phyloP scores from a whole-genome alignment of 2,113 vertebrate species.

The Xenopus borealis region DNA sequence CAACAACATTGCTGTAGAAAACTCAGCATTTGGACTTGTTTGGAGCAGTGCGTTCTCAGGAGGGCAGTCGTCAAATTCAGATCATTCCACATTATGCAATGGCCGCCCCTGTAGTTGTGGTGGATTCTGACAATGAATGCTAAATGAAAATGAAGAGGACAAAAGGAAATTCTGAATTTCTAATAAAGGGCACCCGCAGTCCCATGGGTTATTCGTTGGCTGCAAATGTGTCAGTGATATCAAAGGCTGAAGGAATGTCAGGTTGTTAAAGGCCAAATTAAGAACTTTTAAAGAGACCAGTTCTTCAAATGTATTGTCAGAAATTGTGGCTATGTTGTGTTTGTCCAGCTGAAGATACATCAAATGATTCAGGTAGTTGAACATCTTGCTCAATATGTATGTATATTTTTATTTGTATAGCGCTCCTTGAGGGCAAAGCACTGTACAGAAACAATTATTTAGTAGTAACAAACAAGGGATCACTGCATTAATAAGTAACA shows the following conservation, averaged over 20 bases:
- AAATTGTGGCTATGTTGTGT: slow-evolving; percentile 63
- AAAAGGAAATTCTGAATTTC: slow-evolving; percentile 61
- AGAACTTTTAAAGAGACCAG: slow-evolving; percentile 69
- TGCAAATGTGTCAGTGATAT: slow-evolving; percentile 66
- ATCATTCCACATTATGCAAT: slow-evolving; percentile 53
- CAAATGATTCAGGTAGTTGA: slow-evolving; percentile 61
- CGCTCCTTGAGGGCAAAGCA: too few relatives aligned
- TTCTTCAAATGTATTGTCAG: slow-evolving; percentile 60
- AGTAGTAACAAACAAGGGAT: too few relatives aligned
- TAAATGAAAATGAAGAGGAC: slow-evolving; percentile 60
- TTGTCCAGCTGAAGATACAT: slow-evolving; percentile 61
- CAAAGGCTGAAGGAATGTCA: slow-evolving; percentile 68
- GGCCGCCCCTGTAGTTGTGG: slow-evolving; percentile 57
- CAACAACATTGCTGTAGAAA: background rate
- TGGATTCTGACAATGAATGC: slow-evolving; percentile 62
- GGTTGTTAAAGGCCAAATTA: slow-evolving; percentile 71
- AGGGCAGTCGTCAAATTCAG: slow-evolving; percentile 56
- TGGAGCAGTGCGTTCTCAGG: slow-evolving; percentile 26
- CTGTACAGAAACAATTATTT: too few relatives aligned
- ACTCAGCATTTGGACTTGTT: background rate
- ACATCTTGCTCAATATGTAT: too few relatives aligned
- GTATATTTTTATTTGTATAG: too few relatives aligned
- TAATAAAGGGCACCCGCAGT: slow-evolving; percentile 66
- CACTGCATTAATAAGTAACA: too few relatives aligned
- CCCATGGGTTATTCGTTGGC: slow-evolving; percentile 68